A percentile compares a stretch with the other conserved stretches of the same genome.
These are phyloP conservation scores for Kryptopterus vitreolus DNA, from an alignment of 2,797 vertebrate species.

Conservation along the genomic window DNA sequence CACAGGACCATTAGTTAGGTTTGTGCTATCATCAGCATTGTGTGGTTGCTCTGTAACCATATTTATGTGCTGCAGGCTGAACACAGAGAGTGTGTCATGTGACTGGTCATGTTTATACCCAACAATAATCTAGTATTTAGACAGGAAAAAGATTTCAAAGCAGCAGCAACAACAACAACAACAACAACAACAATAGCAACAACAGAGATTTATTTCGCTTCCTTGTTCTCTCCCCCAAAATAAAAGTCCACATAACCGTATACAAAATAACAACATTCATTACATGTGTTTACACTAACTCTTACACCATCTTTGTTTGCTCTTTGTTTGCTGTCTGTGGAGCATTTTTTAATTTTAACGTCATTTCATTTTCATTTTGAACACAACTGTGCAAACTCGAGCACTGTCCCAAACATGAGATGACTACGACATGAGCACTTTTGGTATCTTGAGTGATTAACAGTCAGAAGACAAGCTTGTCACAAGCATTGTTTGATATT, in stretches of 20 bases:
- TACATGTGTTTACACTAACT: no score
- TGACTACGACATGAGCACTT: background rate
- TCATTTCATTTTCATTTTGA: background rate
- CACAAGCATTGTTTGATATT: background rate
- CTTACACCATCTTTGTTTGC: background rate
- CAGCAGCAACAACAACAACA: background rate
- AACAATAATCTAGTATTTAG: background rate
- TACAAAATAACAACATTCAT: no score
- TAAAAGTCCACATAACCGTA: no score
- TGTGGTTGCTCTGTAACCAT: constrained; percentile 6
- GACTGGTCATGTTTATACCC: background rate
- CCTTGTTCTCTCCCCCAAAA: no score
- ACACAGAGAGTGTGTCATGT: background rate
- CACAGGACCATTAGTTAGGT: background rate
- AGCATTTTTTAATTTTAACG: no score
- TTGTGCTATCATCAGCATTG: background rate
- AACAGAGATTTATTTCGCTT: no score
- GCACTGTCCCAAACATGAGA: no score
- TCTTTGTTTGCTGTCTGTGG: background rate
- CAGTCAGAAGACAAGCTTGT: background rate
- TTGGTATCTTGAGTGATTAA: background rate
- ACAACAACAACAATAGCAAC: background rate
- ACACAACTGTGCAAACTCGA: background rate
- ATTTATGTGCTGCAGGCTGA: background rate
- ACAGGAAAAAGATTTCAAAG: background rate